Conservation (phyloP, 2,888 invertebrate species). For the Sesia bembeciformis region DNA sequence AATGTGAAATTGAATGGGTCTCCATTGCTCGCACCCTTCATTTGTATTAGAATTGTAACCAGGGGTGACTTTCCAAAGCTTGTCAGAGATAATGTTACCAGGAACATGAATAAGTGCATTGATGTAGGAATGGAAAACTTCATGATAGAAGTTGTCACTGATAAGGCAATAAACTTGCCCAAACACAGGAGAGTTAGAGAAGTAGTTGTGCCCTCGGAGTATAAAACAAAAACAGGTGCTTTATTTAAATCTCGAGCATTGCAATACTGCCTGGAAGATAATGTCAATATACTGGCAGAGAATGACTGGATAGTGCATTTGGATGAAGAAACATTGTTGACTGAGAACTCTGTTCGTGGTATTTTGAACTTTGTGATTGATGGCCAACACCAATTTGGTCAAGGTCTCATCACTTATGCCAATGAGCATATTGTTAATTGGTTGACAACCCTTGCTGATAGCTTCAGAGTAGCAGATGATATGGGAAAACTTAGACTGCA, state of each 20-base stretch:
- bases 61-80: constrained; percentile 94
- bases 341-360: constrained; percentile 91
- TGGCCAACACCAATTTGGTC: constrained; percentile 96
- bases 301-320: constrained; percentile 98
- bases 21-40: constrained; percentile 92
- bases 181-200: constrained; percentile 87
- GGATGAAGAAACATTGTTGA: constrained; percentile 96
- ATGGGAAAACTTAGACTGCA: constrained; percentile 97
- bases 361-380: constrained; percentile 95
- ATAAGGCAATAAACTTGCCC: constrained; percentile 86
- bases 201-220: constrained; percentile 90
- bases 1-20: constrained; percentile 92
- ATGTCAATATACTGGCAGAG: constrained; percentile 88
- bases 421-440: constrained; percentile 97
- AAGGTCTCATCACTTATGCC: constrained; percentile 96
- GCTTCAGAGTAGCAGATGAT: constrained; percentile 96
- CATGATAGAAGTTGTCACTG: constrained; percentile 96
- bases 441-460: constrained; percentile 96
- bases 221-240: constrained; percentile 92
- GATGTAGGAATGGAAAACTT: constrained; percentile 96
- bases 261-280: constrained; percentile 95
- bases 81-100: constrained; percentile 88
- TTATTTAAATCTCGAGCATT: constrained; percentile 95
- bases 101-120: constrained; percentile 90
- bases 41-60: constrained; percentile 95